Percentiles rank a stretch among this genome's conserved stretches.
phyloP scores from a whole-genome alignment of 2,113 vertebrate genomes.

The Ciconia stormi region DNA sequence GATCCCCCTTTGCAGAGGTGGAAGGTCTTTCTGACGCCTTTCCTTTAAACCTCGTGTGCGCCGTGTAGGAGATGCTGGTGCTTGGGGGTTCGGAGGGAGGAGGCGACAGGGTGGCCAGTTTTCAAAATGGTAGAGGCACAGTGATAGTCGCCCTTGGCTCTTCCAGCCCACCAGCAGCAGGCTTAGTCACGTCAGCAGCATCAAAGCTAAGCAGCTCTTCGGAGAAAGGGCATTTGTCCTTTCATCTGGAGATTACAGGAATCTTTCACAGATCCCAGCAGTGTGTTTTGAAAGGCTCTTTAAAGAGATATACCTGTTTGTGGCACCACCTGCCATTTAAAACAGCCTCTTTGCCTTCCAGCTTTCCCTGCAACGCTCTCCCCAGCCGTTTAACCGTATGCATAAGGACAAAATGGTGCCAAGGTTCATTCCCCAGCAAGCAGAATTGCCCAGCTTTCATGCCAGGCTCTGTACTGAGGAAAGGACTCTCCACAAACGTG shows the following conservation, averaged over 20 bases:
- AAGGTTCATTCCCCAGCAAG: not conserved
- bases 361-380: not conserved
- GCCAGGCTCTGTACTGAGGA: not conserved
- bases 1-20: not conserved
- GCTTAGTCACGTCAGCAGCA: constrained; percentile 29
- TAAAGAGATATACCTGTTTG: constrained; percentile 21
- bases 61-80: not conserved
- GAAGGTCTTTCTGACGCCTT: not conserved
- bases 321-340: not conserved
- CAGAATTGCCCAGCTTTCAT: not conserved
- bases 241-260: constrained; percentile 53
- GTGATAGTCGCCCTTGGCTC: not conserved
- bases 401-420: not conserved
- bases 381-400: not conserved
- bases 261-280: not conserved
- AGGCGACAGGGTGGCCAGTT: not conserved
- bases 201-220: constrained; percentile 20
- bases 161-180: constrained; percentile 24
- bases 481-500: not conserved
- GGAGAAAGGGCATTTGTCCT: constrained; percentile 42
- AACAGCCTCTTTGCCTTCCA: not conserved
- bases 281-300: constrained; percentile 14
- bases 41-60: not conserved
- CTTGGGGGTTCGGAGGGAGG: not conserved
- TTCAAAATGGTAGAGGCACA: not conserved